Base-by-base conservation (phyloP, 2,888 invertebrate species). In the Pollenia angustigena region DNA sequence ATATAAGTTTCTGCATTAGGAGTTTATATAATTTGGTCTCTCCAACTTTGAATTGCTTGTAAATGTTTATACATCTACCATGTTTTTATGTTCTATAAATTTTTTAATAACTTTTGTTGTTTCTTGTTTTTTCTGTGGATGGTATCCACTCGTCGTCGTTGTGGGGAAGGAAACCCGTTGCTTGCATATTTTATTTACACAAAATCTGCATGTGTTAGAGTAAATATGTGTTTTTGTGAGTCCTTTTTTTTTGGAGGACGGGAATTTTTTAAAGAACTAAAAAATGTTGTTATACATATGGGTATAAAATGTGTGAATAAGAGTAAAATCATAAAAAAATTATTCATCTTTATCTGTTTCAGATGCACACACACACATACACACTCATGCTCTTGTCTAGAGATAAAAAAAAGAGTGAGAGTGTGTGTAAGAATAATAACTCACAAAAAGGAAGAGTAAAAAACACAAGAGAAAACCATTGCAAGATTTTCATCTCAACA, bases 121-220 rank as follows among this genome's bases (percentile, higher is more conserved):
- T 23, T 32, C 0, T 58, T 58, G 40, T 42, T 40, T n/a, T 69
- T 40, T 40, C 23, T 18, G 7, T 62, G 52, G 52, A 16, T 74
- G 56, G 9, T 66, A 72, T 50, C 64, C 44, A 44, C n/a, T 66
- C 14, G 23, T 48, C 32, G 52, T 52, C 40, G 9, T 12, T 40
- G 4, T 40, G 4, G 40, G 16, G 48, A 46, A 46, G 18, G 50
- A 54, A 71, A 48, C 48, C 44, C 48, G 42, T 52, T 56, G 60
- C 50, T 68, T 23, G 56, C 64, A 68, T 58, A 74, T 46, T 50
- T 56, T 74, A 50, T 68, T 58, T 68, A 68, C 42, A 74, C 18
- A 74, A 56, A 81, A 66, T 81, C 58, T 66, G 56, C 50, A 81
- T 66, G 58, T 68, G 74, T 66, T 66, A 66, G 23, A 46, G 62